Base-by-base conservation (phyloP, 2,113 vertebrate genomes). In the Nanorana parkeri region DNA sequence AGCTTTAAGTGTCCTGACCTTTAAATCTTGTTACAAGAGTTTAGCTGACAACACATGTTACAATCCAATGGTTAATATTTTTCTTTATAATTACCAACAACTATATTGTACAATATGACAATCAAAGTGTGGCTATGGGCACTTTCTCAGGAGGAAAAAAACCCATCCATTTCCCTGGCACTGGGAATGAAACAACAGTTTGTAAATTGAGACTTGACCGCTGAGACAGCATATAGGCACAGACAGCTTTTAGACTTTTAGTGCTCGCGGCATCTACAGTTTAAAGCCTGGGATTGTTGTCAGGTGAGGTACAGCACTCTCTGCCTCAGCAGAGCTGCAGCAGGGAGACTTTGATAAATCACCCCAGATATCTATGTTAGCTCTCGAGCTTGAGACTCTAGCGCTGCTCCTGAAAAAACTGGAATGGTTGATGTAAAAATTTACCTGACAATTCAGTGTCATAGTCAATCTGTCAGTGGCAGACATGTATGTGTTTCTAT, bases 401-500 rank as follows among this genome's bases (percentile, higher is more conserved):
- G 55, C 20, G 26, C 60, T 81, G 16, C 32, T 20, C 47, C 28
- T 55, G 41, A 32, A 54, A 32, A 68, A 73, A 54, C 21, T 60
- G 36, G 56, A 74, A 63, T 36, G 15, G 69, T 32, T 74, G 80
- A 74, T 81, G 69, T 81, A 32, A 55, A 75, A 73, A 74, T 74
- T 32, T 81, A 81, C 32, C 60, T 81, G 80, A 73, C 80, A 81
- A 81, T 74, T 54, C 21, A n/a, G 58, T 72, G 36, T 81, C 78
- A 72, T 52, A 72, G 56, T 17, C 67, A 81, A 52, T 63, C 68
- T 64, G 24, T 64, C 24, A 8, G 58, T 20, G 29, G 69, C 80
- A 74, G 51, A 17, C 61, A 74, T 68, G 67, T 24, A 29, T 60
- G 78, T 72, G 58, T 56, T 74, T 81, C 69, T 74, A 56, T 81